Conservation (phyloP, 2,113 vertebrate genomes). For the Pterocles burchelli region DNA sequence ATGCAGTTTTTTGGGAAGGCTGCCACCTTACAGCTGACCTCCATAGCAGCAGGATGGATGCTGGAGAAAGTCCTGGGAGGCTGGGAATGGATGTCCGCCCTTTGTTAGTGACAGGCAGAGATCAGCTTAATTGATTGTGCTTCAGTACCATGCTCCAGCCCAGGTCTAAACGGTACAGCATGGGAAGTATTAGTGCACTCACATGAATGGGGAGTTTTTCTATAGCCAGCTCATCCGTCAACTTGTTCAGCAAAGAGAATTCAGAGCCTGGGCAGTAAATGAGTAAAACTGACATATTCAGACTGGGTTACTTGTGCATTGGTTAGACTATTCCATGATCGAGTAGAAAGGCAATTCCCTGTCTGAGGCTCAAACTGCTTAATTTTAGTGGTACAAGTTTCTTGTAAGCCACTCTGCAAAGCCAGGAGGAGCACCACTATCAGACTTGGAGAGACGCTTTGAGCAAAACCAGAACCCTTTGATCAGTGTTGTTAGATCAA, state of each 20-base stretch:
- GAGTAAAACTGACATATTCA: neutral
- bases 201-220: neutral
- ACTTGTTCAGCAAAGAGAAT: neutral
- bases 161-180: neutral
- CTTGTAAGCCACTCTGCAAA: neutral
- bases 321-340: neutral
- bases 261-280: neutral
- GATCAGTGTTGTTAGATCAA: neutral
- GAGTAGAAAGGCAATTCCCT: neutral
- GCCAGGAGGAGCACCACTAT: neutral
- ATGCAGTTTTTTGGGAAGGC: neutral
- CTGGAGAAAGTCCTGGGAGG: neutral
- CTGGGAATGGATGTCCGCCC: neutral
- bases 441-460: neutral
- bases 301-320: neutral
- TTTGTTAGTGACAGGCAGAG: neutral
- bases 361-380: neutral
- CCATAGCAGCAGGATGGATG: neutral
- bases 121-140: neutral
- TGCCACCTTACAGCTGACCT: neutral
- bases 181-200: neutral
- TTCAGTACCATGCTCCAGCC: neutral
- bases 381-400: neutral
- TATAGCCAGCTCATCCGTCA: neutral
- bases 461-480: neutral